Conservation (phyloP, 2,113 vertebrate species). For the Hemiscyllium ocellatum region DNA sequence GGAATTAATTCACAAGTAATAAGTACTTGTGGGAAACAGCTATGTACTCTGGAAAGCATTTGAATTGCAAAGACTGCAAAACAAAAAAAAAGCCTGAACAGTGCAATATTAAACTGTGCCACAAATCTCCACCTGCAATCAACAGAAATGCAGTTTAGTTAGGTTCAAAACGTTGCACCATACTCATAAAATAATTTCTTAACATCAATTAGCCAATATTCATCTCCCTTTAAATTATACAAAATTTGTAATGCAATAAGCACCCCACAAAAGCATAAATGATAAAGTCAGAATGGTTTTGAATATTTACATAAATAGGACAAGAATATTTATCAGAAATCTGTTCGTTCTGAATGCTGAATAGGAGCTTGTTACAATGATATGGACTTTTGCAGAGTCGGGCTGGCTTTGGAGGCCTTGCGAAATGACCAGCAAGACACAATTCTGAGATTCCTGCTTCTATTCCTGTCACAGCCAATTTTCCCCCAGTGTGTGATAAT, state of each 20-base stretch:
- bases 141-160: not conserved
- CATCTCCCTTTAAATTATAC: not conserved
- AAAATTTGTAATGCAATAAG: not conserved
- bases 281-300: not conserved
- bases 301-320: not conserved
- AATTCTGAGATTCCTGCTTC: no score
- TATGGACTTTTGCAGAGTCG: no score
- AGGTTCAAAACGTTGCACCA: not conserved
- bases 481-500: no score
- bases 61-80: not conserved
- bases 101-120: not conserved
- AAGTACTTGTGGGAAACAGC: not conserved
- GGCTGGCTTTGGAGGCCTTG: no score
- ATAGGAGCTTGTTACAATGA: not conserved
- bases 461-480: no score
- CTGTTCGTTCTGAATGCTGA: not conserved
- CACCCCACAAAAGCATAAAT: not conserved
- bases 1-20: not conserved
- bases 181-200: not conserved
- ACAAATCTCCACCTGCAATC: not conserved
- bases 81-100: not conserved
- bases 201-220: not conserved
- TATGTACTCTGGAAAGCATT: not conserved
- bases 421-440: no score
- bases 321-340: not conserved